Evolutionary conservation across 2,797 vertebrate species (phyloP).

Genomic region (Lates japonicus): DNA sequence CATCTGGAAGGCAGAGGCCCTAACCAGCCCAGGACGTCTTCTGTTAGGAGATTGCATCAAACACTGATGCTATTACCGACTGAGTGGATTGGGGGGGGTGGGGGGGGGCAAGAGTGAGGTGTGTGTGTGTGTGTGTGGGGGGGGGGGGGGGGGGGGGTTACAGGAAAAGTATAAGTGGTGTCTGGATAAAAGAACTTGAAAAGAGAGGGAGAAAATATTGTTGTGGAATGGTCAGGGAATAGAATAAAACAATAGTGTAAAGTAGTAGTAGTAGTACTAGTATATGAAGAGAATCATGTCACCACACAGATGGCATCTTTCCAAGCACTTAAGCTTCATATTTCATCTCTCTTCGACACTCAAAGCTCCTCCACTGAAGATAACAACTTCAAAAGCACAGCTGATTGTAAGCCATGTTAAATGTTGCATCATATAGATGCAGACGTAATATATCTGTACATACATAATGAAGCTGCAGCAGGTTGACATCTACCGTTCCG

Average conservation of each 20-base stretch:
- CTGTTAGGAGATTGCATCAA: constrained; percentile 85
- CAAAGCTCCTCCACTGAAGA: background rate
- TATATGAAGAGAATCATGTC: background rate
- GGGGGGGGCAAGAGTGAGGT: constrained; percentile 1
- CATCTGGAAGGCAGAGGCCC: constrained; percentile 78
- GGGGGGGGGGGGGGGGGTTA: constrained; percentile 2
- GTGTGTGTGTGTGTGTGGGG: background rate
- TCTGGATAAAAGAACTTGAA: constrained; percentile 7
- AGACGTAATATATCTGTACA: constrained; percentile 17
- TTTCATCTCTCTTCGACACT: background rate
- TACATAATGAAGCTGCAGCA: constrained; percentile 33
- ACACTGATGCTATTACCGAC: constrained; percentile 81
- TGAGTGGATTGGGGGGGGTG: constrained; percentile 31
- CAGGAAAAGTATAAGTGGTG: constrained; percentile 30
- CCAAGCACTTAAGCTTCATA: background rate
- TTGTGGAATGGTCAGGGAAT: background rate
- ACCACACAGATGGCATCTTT: constrained; percentile 1
- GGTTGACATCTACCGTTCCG: constrained; percentile 10
- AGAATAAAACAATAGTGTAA: background rate
- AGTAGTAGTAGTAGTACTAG: background rate
- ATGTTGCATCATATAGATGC: constrained; percentile 31
- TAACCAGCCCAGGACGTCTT: constrained; percentile 72
- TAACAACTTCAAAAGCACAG: constrained; percentile 23
- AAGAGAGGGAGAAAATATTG: background rate
- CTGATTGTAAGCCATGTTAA: constrained; percentile 6